A percentile compares a stretch with the other conserved stretches of the same genome.
phyloP scores from a whole-genome alignment of 2,113 vertebrate genomes.

The Andinoacara biseriatus region DNA sequence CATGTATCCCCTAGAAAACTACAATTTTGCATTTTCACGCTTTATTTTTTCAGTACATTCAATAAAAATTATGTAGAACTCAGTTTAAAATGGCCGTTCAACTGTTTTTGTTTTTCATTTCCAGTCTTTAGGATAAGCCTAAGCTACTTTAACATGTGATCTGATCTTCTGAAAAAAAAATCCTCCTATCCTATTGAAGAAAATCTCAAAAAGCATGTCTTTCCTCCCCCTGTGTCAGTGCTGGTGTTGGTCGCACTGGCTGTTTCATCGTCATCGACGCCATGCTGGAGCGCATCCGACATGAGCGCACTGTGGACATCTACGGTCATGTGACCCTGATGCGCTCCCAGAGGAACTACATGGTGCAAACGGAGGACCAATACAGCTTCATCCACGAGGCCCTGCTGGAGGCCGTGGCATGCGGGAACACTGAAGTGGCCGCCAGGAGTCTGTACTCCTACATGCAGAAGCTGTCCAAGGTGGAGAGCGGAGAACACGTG shows the following conservation, averaged over 20 bases:
- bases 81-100: too few relatives aligned
- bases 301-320: conserved; percentile 95
- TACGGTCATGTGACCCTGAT: conserved; percentile 98
- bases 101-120: neutral
- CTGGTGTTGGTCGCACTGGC: conserved; percentile 94
- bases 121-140: neutral
- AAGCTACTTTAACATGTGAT: neutral
- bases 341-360: conserved; percentile 97
- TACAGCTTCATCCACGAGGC: conserved; percentile 99
- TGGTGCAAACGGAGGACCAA: conserved; percentile 99
- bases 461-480: conserved; percentile 95
- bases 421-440: conserved; percentile 95
- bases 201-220: neutral
- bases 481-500: conserved; percentile 92
- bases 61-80: too few relatives aligned
- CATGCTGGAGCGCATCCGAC: conserved; percentile 96
- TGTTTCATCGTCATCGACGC: conserved; percentile 98
- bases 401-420: conserved; percentile 94
- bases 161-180: neutral
- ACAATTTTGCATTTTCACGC: neutral
- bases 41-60: neutral
- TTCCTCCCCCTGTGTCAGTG: conserved; percentile 74
- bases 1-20: neutral
- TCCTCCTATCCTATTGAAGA: neutral
- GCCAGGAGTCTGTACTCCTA: conserved; percentile 94